Evolutionary conservation across 2,888 invertebrate genomes (phyloP).

Genomic region (Drepana falcataria): DNA sequence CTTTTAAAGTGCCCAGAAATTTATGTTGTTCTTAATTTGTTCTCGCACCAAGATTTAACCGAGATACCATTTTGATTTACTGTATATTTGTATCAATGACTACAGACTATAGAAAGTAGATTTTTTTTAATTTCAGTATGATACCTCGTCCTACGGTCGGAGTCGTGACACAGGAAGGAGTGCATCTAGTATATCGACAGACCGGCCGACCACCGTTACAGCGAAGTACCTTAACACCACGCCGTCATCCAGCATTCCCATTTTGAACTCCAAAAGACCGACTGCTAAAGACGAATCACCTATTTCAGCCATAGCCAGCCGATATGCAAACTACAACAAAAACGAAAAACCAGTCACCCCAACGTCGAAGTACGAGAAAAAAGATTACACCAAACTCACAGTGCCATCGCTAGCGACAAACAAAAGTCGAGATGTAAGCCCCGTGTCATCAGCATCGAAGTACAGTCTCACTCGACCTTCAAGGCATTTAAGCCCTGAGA

Average conservation of each 20-base stretch:
- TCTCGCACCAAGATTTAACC: too few relatives aligned
- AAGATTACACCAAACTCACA: constrained; percentile 70
- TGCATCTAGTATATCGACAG: constrained; percentile 36
- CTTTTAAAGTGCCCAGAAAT: too few relatives aligned
- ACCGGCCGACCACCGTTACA: constrained; percentile 64
- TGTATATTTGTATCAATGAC: background rate
- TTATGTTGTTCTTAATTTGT: too few relatives aligned
- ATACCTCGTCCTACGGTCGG: constrained; percentile 58
- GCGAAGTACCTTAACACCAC: constrained; percentile 64
- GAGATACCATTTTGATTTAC: background rate
- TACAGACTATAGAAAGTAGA: background rate
- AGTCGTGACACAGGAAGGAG: constrained; percentile 49
- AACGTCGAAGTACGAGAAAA: constrained; percentile 56
- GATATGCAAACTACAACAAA: constrained; percentile 62
- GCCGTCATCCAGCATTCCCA: constrained; percentile 70
- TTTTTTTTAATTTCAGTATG: constrained; percentile 56
- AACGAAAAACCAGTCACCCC: constrained; percentile 35
- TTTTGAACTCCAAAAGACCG: constrained; percentile 53
- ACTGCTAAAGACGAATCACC: constrained; percentile 57
- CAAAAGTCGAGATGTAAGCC: constrained; percentile 79
- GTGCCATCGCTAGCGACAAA: constrained; percentile 49
- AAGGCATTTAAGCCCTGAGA: constrained; percentile 72
- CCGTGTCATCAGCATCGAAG: constrained; percentile 62
- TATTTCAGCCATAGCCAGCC: constrained; percentile 60
- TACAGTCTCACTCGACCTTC: constrained; percentile 62